Conservation (phyloP, 2,797 vertebrate species). For the Poecilia picta region DNA sequence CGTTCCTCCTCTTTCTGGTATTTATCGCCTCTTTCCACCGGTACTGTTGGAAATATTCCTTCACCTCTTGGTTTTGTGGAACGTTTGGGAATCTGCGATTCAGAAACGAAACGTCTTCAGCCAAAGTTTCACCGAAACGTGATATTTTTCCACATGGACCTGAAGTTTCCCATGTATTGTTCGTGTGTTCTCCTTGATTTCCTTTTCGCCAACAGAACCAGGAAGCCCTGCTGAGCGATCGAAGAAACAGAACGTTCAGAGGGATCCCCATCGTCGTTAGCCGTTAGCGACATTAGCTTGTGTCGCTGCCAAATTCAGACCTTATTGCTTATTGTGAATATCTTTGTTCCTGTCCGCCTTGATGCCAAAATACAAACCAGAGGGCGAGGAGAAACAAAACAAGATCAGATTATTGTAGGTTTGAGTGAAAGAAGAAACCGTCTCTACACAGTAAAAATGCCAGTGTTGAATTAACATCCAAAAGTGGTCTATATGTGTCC, state of each 20-base stretch:
- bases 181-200: neutral
- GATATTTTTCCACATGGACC: slow-evolving; percentile 19
- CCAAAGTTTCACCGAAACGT: slow-evolving; percentile 47
- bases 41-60: slow-evolving; percentile 17
- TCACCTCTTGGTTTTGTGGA: slow-evolving; percentile 16
- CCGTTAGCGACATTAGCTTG: slow-evolving; percentile 19
- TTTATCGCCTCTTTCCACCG: slow-evolving; percentile 51
- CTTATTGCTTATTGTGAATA: slow-evolving; percentile 1
- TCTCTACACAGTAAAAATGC: too few relatives aligned
- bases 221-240: too few relatives aligned
- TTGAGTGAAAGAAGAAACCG: neutral
- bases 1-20: slow-evolving; percentile 60
- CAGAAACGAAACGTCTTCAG: slow-evolving; percentile 20
- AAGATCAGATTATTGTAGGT: neutral
- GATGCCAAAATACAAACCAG: slow-evolving; percentile 1
- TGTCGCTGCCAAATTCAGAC: slow-evolving; percentile 52
- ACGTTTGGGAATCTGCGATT: slow-evolving; percentile 27
- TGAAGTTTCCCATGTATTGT: neutral
- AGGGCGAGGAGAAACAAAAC: neutral
- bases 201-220: too few relatives aligned
- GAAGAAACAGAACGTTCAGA: neutral
- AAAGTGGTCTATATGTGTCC: too few relatives aligned
- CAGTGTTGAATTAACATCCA: too few relatives aligned
- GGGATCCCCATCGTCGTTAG: slow-evolving; percentile 18
- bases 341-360: slow-evolving; percentile 9